phyloP scores from a whole-genome alignment of 2,888 invertebrate genomes.

The Drosophila kokeensis region DNA sequence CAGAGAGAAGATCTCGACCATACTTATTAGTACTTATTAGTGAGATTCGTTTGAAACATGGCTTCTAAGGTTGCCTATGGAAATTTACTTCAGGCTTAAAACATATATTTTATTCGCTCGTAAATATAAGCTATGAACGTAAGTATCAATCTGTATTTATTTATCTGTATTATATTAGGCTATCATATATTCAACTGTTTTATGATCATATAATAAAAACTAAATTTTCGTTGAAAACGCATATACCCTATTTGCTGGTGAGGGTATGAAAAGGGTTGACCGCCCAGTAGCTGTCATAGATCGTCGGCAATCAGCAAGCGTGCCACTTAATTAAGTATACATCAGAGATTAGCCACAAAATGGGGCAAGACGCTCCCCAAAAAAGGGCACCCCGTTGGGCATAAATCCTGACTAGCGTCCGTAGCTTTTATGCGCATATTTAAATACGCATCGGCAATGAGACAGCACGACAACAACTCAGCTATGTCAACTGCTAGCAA shows the following conservation, averaged over 20 bases:
- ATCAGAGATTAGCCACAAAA: slow-evolving; percentile 74
- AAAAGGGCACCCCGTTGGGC: slow-evolving; percentile 24
- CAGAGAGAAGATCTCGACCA: too few relatives aligned
- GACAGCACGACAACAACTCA: slow-evolving; percentile 23
- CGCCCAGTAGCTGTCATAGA: slow-evolving; percentile 29
- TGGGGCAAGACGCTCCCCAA: slow-evolving; percentile 12
- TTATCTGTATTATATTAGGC: too few relatives aligned
- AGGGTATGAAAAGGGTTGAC: slow-evolving; percentile 31
- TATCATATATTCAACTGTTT: neutral
- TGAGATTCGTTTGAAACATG: neutral
- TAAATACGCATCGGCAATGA: slow-evolving; percentile 70
- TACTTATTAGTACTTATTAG: neutral
- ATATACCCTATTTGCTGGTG: neutral
- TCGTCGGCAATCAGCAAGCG: slow-evolving; percentile 63
- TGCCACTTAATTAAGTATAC: slow-evolving; percentile 76
- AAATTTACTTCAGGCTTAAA: neutral
- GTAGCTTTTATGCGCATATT: slow-evolving; percentile 71
- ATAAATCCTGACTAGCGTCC: slow-evolving; percentile 46
- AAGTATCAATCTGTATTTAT: neutral
- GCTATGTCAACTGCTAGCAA: slow-evolving; percentile 40
- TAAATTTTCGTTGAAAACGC: neutral
- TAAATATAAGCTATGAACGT: neutral
- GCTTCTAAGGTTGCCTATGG: neutral
- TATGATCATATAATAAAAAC: neutral
- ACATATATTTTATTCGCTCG: neutral